Conservation (phyloP, 2,113 vertebrate genomes). For the Podarcis cretensis region DNA sequence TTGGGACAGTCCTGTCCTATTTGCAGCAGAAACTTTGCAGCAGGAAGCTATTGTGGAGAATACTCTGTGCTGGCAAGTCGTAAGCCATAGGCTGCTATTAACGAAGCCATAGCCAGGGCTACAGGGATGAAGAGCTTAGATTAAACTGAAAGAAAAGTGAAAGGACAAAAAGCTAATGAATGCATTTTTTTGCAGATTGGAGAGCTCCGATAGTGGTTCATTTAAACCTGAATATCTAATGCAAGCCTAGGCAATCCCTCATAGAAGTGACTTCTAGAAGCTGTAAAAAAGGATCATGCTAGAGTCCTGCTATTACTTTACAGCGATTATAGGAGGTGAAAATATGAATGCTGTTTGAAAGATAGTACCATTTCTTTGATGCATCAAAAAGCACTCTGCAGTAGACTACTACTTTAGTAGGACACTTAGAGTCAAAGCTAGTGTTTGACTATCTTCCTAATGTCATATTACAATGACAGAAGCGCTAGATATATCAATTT, state of each 20-base stretch:
- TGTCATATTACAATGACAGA: slow-evolving; percentile 63
- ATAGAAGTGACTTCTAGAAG: slow-evolving; percentile 42
- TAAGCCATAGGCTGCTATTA: slow-evolving; percentile 47
- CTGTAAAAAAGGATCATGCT: slow-evolving; percentile 34
- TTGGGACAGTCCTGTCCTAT: too few species aligned
- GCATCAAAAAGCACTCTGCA: slow-evolving; percentile 65
- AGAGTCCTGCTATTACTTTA: slow-evolving; percentile 58
- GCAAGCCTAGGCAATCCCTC: slow-evolving; percentile 34
- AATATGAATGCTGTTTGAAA: slow-evolving; percentile 61
- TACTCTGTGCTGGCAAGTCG: slow-evolving; percentile 26
- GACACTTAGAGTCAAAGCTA: slow-evolving; percentile 59
- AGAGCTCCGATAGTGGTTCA: slow-evolving; percentile 25
- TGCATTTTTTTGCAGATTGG: slow-evolving; percentile 51
- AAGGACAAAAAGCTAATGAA: slow-evolving; percentile 67
- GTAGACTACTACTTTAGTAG: slow-evolving; percentile 56
- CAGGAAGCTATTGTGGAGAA: background rate
- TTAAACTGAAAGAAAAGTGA: slow-evolving; percentile 47
- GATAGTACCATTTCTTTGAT: slow-evolving; percentile 67
- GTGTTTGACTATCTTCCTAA: slow-evolving; percentile 63
- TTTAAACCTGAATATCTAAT: slow-evolving; percentile 47
- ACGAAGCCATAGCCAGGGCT: slow-evolving; percentile 40
- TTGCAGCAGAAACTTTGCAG: slow-evolving; percentile 2
- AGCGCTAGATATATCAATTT: slow-evolving; percentile 59
- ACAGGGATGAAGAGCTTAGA: slow-evolving; percentile 47
- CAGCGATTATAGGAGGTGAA: slow-evolving; percentile 52